phyloP scores from a whole-genome alignment of 1,140 invertebrate species.

The Lutraria rhynchaena region DNA sequence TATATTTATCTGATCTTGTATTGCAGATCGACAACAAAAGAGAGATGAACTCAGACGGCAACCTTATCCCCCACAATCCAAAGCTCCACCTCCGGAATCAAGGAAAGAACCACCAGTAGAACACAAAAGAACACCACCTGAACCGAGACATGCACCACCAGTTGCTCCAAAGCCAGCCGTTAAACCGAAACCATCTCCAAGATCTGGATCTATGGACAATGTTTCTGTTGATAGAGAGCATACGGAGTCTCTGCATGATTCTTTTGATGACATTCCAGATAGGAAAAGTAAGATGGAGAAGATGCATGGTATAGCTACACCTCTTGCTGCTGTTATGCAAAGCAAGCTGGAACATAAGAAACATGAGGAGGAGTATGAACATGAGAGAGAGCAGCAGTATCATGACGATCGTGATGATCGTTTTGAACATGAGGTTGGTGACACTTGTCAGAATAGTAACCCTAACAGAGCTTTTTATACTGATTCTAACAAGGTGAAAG shows the following conservation, averaged over 20 bases:
- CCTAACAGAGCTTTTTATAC: slow-evolving; percentile 12
- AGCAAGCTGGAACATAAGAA: slow-evolving; percentile 39
- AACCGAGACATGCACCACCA: slow-evolving; percentile 52
- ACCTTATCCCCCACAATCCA: slow-evolving; percentile 9
- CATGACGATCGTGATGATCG: background rate
- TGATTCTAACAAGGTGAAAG: slow-evolving; percentile 9
- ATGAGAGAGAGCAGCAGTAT: slow-evolving; percentile 1
- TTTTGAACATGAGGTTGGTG: slow-evolving; percentile 38
- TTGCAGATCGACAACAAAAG: slow-evolving; percentile 42
- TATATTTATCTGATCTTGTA: no score
- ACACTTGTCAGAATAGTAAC: slow-evolving; percentile 23
- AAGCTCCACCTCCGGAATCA: background rate
- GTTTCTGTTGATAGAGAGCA: slow-evolving; percentile 21
- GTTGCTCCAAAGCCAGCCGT: slow-evolving; percentile 49
- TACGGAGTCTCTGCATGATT: slow-evolving; percentile 24
- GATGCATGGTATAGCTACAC: slow-evolving; percentile 58
- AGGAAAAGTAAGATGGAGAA: slow-evolving; percentile 55
- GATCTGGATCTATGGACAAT: slow-evolving; percentile 12
- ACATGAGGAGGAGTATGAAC: slow-evolving; percentile 26
- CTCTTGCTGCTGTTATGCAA: slow-evolving; percentile 49
- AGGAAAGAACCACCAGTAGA: slow-evolving; percentile 5
- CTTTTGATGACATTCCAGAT: slow-evolving; percentile 51
- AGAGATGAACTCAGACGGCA: slow-evolving; percentile 26
- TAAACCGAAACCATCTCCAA: slow-evolving; percentile 25
- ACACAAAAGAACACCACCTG: slow-evolving; percentile 21